A percentile compares a stretch with the other conserved stretches of the same genome.
phyloP scores from a whole-genome alignment of 1,140 invertebrate species.

The Calephelis nemesis region DNA sequence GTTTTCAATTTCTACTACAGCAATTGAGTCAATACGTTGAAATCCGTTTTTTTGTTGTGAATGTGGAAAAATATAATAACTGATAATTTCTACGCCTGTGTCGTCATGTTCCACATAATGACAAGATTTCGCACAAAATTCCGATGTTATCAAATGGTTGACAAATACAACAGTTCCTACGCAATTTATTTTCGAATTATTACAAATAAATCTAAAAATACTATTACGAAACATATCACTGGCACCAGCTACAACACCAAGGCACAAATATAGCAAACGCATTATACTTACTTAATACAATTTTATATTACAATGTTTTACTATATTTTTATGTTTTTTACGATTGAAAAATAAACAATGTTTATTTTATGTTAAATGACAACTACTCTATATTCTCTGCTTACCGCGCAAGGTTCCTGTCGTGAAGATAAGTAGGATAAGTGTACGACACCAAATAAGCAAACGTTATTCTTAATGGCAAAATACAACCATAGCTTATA shows the following conservation, averaged over 20 bases:
- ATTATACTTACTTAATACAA: slow-evolving; percentile 1
- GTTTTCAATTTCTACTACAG: neutral
- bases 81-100: neutral
- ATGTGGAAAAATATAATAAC: slow-evolving; percentile 3
- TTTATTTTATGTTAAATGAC: no score
- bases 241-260: neutral
- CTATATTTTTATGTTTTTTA: neutral
- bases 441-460: no score
- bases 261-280: neutral
- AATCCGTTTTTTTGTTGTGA: neutral
- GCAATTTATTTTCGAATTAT: slow-evolving; percentile 1
- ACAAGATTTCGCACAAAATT: slow-evolving; percentile 1
- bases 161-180: neutral
- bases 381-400: no score
- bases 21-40: neutral
- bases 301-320: neutral
- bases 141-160: slow-evolving; percentile 3
- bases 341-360: no score
- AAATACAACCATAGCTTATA: no score
- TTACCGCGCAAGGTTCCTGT: no score
- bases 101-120: neutral
- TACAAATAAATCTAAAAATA: neutral
- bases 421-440: no score
- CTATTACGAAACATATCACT: neutral
- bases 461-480: no score